Percentiles rank a stretch among this genome's conserved stretches.
Evolutionary conservation across 2,888 invertebrate genomes (phyloP).

Genomic region (Papilio elwesi): DNA sequence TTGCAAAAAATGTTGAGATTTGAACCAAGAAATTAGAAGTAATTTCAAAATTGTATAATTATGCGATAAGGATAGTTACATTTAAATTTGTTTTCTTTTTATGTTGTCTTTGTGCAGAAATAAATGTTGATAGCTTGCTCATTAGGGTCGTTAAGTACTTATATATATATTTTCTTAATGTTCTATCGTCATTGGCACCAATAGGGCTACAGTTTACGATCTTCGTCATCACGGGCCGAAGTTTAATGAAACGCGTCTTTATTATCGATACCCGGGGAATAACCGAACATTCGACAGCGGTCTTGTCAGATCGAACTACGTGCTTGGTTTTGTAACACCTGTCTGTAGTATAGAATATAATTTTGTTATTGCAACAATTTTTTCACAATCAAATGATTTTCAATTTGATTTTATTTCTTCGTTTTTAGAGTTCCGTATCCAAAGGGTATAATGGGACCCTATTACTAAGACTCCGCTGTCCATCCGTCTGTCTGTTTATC

Average conservation of each 20-base stretch:
- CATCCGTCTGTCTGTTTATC: too few species aligned
- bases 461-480: too few species aligned
- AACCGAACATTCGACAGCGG: constrained; percentile 16
- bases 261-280: constrained; percentile 16
- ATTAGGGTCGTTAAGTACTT: neutral
- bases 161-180: neutral
- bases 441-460: too few species aligned
- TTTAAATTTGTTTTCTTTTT: neutral
- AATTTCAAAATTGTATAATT: too few species aligned
- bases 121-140: neutral
- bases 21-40: too few species aligned
- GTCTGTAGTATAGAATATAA: neutral
- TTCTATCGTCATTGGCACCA: neutral
- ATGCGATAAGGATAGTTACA: too few species aligned
- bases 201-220: constrained; percentile 11
- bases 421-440: too few species aligned
- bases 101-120: neutral
- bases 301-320: constrained; percentile 10
- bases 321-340: constrained; percentile 8
- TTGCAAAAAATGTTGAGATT: too few species aligned
- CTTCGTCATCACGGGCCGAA: neutral
- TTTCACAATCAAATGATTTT: too few species aligned
- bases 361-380: too few species aligned
- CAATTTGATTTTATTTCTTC: too few species aligned
- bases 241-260: constrained; percentile 19